Base-by-base conservation (phyloP, 2,888 invertebrate species). In the Drosophila parthenogenetica region DNA sequence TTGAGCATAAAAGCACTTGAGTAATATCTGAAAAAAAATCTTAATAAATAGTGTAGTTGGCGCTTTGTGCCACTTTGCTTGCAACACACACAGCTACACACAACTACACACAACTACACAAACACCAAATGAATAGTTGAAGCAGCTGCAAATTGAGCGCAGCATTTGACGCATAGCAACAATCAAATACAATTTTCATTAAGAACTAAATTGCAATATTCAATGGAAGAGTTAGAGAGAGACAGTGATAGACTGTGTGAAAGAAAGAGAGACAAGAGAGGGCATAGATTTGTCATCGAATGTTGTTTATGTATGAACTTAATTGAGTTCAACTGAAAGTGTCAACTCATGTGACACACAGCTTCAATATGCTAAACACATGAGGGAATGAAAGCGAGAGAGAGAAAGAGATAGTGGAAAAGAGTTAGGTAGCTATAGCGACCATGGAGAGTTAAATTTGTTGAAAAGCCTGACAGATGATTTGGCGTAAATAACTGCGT, bases 311-410 rank as follows among this genome's bases (percentile, higher is more conserved):
- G 80, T 77, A 76, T 80, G 69, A 74, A 78, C 81, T 80, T 89
- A 89, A 89, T 89, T 89, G 89, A 81, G 89, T 90, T 89, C 90
- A 89, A 89, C 81, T 89, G 90, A 85, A 89, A 89, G 90, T 88
- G 89, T 89, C 90, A 89, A 87, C 77, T 81, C 89, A 80, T 84
- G 77, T 76, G 89, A 70, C 69, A 74, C 78, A 71, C 77, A 85
- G 72, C 79, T 69, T 71, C 65, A 60, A 48, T 50, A 65, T 42
- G 49, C 39, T 17, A 40, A 49, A 64, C 59, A 65, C 82, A 79
- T 3, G 35, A 13, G 35, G 19, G 37, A 22, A 17, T 49, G 22
- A 50, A 19, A 17, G 32, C n/a, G 13, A n/a, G 57, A 22, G 14
- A 50, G 42, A 14, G 39, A 13, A 4, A 51, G 50, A 43, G 14